These are phyloP conservation scores for Salvelinus namaycush DNA, from an alignment of 2,113 vertebrate genomes.

Conservation along the genomic window DNA sequence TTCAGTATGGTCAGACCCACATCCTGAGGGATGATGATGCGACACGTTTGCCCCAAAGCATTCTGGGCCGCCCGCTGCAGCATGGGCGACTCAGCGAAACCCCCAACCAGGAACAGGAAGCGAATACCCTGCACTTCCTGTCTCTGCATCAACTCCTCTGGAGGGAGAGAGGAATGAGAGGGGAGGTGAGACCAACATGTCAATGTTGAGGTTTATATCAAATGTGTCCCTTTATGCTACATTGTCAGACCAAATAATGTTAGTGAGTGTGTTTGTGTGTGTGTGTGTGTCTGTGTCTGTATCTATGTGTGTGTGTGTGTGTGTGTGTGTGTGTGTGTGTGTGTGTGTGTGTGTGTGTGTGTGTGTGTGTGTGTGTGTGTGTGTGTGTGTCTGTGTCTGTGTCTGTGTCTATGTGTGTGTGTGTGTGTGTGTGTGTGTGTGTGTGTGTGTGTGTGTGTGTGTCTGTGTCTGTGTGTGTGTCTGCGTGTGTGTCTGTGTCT, in stretches of 20 bases:
- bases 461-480: no score
- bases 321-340: background rate
- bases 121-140: constrained; percentile 86
- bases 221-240: background rate
- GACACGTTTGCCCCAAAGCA: constrained; percentile 78
- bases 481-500: no score
- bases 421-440: no score
- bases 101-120: constrained; percentile 93
- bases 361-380: background rate
- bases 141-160: constrained; percentile 83
- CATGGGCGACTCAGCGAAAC: constrained; percentile 92
- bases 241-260: background rate
- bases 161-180: background rate
- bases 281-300: no score
- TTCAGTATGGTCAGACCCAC: constrained; percentile 95
- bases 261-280: no score
- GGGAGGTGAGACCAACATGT: background rate
- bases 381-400: background rate
- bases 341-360: background rate
- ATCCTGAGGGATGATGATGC: constrained; percentile 91
- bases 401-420: no score
- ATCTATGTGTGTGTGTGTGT: constrained; percentile 17
- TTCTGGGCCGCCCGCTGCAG: constrained; percentile 85
- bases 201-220: background rate
- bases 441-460: no score